Evolutionary conservation across 2,797 vertebrate species (phyloP).

Genomic region (Poecilia picta): DNA sequence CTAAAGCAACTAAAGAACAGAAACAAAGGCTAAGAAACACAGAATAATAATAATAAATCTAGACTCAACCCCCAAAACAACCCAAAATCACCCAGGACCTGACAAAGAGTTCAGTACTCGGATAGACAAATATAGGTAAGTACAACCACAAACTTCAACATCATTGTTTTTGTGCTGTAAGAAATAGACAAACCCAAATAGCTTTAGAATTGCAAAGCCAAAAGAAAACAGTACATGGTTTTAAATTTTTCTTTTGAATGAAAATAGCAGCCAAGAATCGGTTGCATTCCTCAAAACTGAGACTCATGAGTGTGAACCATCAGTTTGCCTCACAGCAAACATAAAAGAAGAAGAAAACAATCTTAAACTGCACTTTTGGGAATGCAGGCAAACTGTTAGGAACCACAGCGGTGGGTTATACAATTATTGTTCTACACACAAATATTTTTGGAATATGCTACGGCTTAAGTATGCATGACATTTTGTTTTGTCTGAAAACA

Average conservation of each 20-base stretch:
- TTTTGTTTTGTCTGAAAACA: not conserved
- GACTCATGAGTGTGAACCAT: not conserved
- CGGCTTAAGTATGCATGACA: not conserved
- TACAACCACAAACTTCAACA: not conserved
- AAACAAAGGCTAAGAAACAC: too few species aligned
- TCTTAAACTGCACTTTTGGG: not conserved
- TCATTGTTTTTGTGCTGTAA: not conserved
- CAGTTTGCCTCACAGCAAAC: not conserved
- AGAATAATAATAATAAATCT: too few species aligned
- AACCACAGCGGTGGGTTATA: not conserved
- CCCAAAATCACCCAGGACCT: too few species aligned
- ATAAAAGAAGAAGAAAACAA: not conserved
- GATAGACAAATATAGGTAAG: not conserved
- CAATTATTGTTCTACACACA: not conserved
- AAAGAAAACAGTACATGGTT: not conserved
- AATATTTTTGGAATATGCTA: not conserved
- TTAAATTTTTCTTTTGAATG: not conserved
- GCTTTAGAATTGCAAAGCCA: not conserved
- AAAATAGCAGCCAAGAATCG: not conserved
- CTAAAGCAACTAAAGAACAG: too few species aligned
- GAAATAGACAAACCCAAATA: not conserved
- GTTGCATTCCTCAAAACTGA: not conserved
- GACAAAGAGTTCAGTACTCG: not conserved
- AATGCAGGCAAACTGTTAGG: not conserved
- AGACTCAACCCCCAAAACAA: too few species aligned